Base-by-base conservation (phyloP, 2,797 vertebrate species). In the Scolopax rusticola region DNA sequence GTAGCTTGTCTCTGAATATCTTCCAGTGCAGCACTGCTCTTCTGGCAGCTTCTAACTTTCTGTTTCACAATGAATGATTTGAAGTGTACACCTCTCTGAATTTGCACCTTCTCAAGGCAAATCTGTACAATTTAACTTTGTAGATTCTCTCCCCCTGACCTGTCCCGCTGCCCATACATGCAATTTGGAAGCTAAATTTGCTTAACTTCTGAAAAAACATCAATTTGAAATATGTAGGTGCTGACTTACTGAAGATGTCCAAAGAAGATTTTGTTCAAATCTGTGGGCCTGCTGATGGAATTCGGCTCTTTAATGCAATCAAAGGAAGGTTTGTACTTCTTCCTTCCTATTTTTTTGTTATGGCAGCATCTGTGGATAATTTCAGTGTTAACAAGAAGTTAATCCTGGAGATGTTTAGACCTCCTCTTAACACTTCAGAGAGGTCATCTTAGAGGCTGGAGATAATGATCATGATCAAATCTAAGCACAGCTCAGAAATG, bases 241-340 rank as follows among this genome's bases (percentile, higher is more conserved):
- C 98, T 20, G 99, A 99, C 97, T 98, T 99, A 96, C 94, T 99
- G 96, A 99, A 99, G 97, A 99, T 99, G 99, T 99, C 98, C 95
- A 98, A 98, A 93, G 99, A 99, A 30, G 99, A 99, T 90, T 98
- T 99, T 97, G 98, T 99, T 91, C 99, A 99, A 98, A 98, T 99
- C 95, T 99, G 99, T 90, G 99, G 99, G 30, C 98, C 99, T 36
- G 99, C 99, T 45, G 99, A 99, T 45, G 99, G 99, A 41, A 99
- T 99, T 96, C 99, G 99, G 40, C 99, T 99, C 93, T 99, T 99
- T 90, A 99, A 99, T 70, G 98, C 98, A 43, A 98, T 99, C 97
- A 99, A 99, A 98, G 99, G 99, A 98, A 99, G 99, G 99, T 99
- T 92, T 96, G 98, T 98, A 93, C 75, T 53, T 28, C 65, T 93